These are phyloP conservation scores for Ophraella communa DNA, from an alignment of 2,888 invertebrate genomes.

Conservation along the genomic window DNA sequence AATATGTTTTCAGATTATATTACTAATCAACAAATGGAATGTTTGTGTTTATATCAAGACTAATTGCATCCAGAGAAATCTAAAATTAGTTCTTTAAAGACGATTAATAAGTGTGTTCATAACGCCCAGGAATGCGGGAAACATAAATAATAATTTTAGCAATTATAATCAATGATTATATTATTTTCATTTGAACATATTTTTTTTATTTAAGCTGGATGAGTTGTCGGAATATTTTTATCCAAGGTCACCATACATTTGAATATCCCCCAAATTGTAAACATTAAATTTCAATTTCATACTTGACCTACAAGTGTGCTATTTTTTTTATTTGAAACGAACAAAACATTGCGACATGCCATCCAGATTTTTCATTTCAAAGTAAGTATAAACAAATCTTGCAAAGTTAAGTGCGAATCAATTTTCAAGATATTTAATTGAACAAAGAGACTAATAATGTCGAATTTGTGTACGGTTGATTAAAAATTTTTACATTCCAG, in stretches of 20 bases:
- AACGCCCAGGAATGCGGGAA: neutral
- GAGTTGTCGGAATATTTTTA: no score
- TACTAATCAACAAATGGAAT: no score
- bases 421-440: neutral
- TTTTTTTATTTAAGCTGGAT: no score
- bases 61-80: no score
- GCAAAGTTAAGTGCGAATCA: neutral
- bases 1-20: no score
- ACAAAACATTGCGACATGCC: slow-evolving; percentile 9
- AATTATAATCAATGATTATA: neutral
- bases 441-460: neutral
- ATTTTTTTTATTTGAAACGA: slow-evolving; percentile 14
- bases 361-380: slow-evolving; percentile 15
- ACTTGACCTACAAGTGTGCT: slow-evolving; percentile 14
- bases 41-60: no score
- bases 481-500: slow-evolving; percentile 4
- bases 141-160: neutral
- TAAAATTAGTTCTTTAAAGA: no score
- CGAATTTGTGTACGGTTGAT: slow-evolving; percentile 1
- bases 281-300: neutral
- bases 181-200: no score
- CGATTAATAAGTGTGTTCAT: no score
- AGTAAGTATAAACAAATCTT: slow-evolving; percentile 7
- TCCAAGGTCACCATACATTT: slow-evolving; percentile 9
- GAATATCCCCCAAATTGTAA: neutral